These are phyloP conservation scores for Limnephilus rhombicus DNA, from an alignment of 2,888 invertebrate species.

Conservation along the genomic window DNA sequence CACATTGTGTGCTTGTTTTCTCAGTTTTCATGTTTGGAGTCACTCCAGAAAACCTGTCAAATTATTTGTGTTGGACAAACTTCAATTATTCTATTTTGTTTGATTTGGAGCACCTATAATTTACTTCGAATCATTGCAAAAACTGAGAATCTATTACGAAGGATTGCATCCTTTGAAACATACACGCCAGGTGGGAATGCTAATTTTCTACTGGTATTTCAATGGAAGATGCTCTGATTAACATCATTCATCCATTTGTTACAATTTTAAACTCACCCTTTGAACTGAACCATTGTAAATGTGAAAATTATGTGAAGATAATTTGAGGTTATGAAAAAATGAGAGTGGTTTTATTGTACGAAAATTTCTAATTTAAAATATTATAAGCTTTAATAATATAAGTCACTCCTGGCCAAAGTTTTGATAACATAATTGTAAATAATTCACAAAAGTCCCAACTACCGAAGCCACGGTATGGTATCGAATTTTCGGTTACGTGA, in stretches of 20 bases:
- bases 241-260: background rate
- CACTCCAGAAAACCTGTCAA: background rate
- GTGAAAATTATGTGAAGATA: background rate
- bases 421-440: background rate
- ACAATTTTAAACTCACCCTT: background rate
- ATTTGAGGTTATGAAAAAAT: background rate
- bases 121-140: background rate
- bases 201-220: background rate
- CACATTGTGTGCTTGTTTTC: background rate
- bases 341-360: background rate
- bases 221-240: background rate
- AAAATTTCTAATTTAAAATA: background rate
- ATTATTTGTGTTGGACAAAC: background rate
- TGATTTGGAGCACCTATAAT: background rate
- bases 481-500: background rate
- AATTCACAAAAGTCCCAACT: background rate
- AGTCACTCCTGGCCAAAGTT: background rate
- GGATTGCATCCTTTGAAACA: too few relatives aligned
- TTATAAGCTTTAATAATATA: background rate
- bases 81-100: background rate
- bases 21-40: background rate
- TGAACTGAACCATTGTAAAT: background rate
- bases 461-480: background rate
- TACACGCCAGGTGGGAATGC: background rate
- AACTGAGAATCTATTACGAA: too few relatives aligned